A percentile compares a stretch with the other conserved stretches of the same genome.
Evolutionary conservation across 2,888 invertebrate genomes (phyloP).

Genomic region (Imbricaverruca yamaguchii): DNA sequence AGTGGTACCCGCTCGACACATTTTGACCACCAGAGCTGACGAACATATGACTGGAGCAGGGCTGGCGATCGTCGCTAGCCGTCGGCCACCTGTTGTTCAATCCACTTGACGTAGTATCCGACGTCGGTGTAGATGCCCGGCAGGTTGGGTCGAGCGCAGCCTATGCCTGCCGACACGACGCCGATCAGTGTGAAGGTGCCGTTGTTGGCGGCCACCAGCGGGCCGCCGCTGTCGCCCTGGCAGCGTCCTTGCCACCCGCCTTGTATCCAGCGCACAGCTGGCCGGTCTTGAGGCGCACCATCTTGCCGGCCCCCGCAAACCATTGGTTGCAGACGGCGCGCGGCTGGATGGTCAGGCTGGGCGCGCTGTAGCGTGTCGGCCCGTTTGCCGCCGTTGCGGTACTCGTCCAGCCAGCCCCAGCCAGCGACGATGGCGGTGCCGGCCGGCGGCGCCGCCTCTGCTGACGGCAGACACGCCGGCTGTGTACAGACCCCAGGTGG

Average conservation of each 20-base stretch:
- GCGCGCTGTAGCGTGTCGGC: constrained; percentile 35
- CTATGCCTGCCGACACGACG: constrained; percentile 37
- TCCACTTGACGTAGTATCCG: not conserved
- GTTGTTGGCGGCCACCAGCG: constrained; percentile 34
- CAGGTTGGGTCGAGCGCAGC: constrained; percentile 36
- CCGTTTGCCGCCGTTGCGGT: constrained; percentile 25
- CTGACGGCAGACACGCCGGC: constrained; percentile 39
- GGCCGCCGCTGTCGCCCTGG: constrained; percentile 38
- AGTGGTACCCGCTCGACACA: too few relatives aligned
- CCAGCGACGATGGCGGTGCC: constrained; percentile 36
- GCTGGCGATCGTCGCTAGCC: too few relatives aligned
- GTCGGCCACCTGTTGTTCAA: not conserved
- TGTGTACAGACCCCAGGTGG: constrained; percentile 37
- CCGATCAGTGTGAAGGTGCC: constrained; percentile 34
- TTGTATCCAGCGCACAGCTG: constrained; percentile 37
- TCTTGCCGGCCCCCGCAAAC: constrained; percentile 35
- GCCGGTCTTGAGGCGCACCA: constrained; percentile 33
- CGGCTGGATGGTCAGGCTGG: constrained; percentile 34
- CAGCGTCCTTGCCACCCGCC: constrained; percentile 37
- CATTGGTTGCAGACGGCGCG: constrained; percentile 34
- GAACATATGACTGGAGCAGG: too few relatives aligned
- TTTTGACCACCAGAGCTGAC: too few relatives aligned
- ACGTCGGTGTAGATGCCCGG: constrained; percentile 37
- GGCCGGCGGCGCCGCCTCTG: constrained; percentile 30
- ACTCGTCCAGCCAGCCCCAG: constrained; percentile 36